Percentiles rank a stretch among this genome's conserved stretches.
Conservation (phyloP, 2,888 invertebrate genomes). For the Terebella lapidaria region DNA sequence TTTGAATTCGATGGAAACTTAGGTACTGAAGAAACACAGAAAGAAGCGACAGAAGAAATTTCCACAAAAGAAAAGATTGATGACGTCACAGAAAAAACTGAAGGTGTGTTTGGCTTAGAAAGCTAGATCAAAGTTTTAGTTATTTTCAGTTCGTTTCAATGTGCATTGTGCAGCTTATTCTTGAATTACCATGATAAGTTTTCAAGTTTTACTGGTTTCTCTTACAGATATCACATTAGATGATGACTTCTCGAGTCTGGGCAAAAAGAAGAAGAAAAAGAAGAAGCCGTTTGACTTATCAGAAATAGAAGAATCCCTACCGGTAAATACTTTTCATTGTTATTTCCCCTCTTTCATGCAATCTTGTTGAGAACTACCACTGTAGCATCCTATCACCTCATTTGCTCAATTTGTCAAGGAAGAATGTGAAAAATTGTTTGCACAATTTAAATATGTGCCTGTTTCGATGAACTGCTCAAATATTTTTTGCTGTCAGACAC, state of each 20-base stretch:
- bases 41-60: conserved; percentile 19
- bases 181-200: no score
- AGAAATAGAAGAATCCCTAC: conserved; percentile 75
- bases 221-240: conserved; percentile 1
- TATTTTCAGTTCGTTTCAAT: no score
- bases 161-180: no score
- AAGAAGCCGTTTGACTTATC: conserved; percentile 83
- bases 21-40: conserved; percentile 44
- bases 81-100: not conserved
- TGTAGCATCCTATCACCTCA: no score
- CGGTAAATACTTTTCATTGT: conserved; percentile 40
- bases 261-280: conserved; percentile 77
- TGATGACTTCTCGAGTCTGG: conserved; percentile 18
- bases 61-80: not conserved
- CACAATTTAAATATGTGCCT: no score
- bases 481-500: no score
- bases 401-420: no score
- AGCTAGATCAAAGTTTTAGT: no score
- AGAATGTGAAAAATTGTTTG: no score
- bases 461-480: no score
- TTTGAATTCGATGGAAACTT: conserved; percentile 84
- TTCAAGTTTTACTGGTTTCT: not conserved
- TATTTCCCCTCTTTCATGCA: not conserved
- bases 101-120: not conserved
- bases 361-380: no score